Percentiles rank a stretch among this genome's conserved stretches.
phyloP scores from a whole-genome alignment of 1,140 invertebrate genomes.

The Mamestra configurata region DNA sequence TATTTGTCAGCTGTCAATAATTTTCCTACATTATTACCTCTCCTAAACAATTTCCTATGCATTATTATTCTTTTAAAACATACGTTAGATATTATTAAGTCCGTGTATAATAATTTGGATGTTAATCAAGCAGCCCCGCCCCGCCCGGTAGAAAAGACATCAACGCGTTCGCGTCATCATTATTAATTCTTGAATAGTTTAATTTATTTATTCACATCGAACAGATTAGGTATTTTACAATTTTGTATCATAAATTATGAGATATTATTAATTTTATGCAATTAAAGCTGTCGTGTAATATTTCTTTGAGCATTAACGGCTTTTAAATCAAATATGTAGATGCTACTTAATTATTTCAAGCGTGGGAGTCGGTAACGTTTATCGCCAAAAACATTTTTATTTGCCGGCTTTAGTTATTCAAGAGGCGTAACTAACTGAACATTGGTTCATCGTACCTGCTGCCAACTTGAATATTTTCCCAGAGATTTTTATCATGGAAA shows the following conservation, averaged over 20 bases:
- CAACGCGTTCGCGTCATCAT: slow-evolving; percentile 67
- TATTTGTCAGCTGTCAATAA: slow-evolving; percentile 15
- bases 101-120: slow-evolving; percentile 33
- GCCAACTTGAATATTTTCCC: slow-evolving; percentile 21
- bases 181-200: slow-evolving; percentile 49
- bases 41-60: background rate
- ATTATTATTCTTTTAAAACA: slow-evolving; percentile 7
- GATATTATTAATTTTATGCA: slow-evolving; percentile 5
- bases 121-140: slow-evolving; percentile 24
- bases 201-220: slow-evolving; percentile 44
- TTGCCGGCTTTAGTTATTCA: slow-evolving; percentile 23
- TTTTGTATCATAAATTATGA: slow-evolving; percentile 22
- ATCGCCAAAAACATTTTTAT: slow-evolving; percentile 17
- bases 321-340: slow-evolving; percentile 36
- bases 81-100: background rate
- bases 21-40: slow-evolving; percentile 4
- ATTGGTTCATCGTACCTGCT: slow-evolving; percentile 24
- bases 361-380: slow-evolving; percentile 32
- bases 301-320: slow-evolving; percentile 9
- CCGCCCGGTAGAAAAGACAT: slow-evolving; percentile 71
- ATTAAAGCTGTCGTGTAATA: background rate
- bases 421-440: slow-evolving; percentile 36
- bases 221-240: slow-evolving; percentile 4
- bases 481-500: slow-evolving; percentile 2
- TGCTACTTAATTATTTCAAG: slow-evolving; percentile 23